Evolutionary conservation across 2,888 invertebrate species (phyloP).

Genomic region (Orthonevra nobilis): DNA sequence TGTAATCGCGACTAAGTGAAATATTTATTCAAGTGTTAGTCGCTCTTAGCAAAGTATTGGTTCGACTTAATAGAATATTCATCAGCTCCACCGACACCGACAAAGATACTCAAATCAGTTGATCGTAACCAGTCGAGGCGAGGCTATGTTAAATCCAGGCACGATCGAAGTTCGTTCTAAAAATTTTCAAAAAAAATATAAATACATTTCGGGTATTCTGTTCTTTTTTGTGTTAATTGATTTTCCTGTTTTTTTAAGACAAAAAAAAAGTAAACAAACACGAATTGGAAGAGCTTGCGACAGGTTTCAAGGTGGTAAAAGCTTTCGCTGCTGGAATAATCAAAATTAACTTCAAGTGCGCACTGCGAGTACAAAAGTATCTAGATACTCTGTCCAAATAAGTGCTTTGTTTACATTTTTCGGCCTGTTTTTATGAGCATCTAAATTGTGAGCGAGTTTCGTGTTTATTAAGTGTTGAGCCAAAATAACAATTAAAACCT

Average conservation of each 20-base stretch:
- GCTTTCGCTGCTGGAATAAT: slow-evolving; percentile 19
- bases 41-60: slow-evolving; percentile 11
- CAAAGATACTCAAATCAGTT: slow-evolving; percentile 44
- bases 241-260: neutral
- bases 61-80: neutral
- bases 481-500: no score
- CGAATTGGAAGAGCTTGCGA: slow-evolving; percentile 10
- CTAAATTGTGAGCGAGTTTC: no score
- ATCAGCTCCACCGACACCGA: slow-evolving; percentile 40
- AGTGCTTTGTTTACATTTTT: slow-evolving; percentile 30
- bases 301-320: slow-evolving; percentile 11
- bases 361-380: slow-evolving; percentile 13
- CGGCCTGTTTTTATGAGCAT: neutral
- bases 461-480: no score
- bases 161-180: neutral
- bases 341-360: slow-evolving; percentile 23
- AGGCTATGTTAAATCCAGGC: slow-evolving; percentile 43
- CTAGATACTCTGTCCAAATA: slow-evolving; percentile 17
- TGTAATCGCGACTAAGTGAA: slow-evolving; percentile 4
- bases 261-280: slow-evolving; percentile 10
- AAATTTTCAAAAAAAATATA: no score
- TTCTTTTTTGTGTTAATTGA: neutral
- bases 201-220: neutral
- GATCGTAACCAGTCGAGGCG: slow-evolving; percentile 47
- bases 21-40: slow-evolving; percentile 19